These are phyloP conservation scores for Anoplius nigerrimus DNA, from an alignment of 2,888 invertebrate species.

Conservation along the genomic window DNA sequence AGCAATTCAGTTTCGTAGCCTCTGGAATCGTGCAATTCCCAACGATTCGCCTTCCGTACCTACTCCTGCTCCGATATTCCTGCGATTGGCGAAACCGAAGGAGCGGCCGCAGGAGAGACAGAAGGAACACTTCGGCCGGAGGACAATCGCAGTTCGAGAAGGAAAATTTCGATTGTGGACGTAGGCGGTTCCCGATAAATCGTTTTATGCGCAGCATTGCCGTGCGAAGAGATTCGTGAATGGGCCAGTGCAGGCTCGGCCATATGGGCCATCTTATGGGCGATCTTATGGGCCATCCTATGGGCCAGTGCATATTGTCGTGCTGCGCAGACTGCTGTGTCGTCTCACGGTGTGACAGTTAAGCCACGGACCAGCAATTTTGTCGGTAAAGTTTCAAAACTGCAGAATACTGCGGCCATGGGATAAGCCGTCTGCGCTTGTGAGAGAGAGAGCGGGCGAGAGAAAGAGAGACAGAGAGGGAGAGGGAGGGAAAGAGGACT, in stretches of 20 bases:
- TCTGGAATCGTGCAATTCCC: conserved; percentile 32
- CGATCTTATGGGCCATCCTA: too few species aligned
- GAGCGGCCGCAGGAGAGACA: too few species aligned
- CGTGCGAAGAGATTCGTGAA: background rate
- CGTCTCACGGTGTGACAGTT: conserved; percentile 55
- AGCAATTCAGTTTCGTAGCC: conserved; percentile 34
- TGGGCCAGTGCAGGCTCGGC: too few species aligned
- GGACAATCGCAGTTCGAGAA: background rate
- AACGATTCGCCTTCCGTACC: conserved; percentile 8
- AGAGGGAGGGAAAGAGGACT: conserved; percentile 21
- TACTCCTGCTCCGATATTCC: conserved; percentile 20
- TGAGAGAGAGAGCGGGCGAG: too few species aligned
- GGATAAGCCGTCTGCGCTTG: conserved; percentile 65
- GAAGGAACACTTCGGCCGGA: background rate
- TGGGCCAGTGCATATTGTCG: too few species aligned
- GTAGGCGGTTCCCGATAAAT: conserved; percentile 10
- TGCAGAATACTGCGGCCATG: conserved; percentile 70
- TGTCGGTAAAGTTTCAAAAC: conserved; percentile 70
- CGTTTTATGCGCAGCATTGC: background rate
- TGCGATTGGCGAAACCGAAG: background rate
- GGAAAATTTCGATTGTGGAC: conserved; percentile 36
- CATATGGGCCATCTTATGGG: too few species aligned
- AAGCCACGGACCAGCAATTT: conserved; percentile 64
- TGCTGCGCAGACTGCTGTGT: conserved; percentile 11
- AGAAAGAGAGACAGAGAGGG: too few species aligned